Evolutionary conservation across 2,113 vertebrate genomes (phyloP).

Genomic region (Dryoscopus gambensis): DNA sequence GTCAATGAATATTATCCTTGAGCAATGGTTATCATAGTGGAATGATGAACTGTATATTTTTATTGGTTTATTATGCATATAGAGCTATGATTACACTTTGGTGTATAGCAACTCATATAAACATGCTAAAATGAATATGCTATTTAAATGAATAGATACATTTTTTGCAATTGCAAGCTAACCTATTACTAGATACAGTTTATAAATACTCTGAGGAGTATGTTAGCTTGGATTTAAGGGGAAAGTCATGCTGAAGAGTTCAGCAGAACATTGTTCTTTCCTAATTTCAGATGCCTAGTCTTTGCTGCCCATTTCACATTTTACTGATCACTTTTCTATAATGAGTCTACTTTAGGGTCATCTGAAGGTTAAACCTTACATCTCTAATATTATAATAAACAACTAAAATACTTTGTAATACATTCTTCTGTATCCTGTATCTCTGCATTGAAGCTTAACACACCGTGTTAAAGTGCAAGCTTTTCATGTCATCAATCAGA

Average conservation of each 20-base stretch:
- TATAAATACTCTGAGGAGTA: neutral
- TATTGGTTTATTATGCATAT: conserved; percentile 35
- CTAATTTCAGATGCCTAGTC: neutral
- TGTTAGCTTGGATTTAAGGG: neutral
- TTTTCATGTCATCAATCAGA: neutral
- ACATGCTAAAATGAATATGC: neutral
- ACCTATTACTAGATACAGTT: neutral
- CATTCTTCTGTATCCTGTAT: neutral
- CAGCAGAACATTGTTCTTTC: neutral
- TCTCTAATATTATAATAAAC: neutral
- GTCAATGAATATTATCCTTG: neutral
- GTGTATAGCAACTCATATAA: neutral
- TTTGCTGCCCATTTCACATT: neutral
- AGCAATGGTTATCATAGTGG: neutral
- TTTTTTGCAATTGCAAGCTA: neutral
- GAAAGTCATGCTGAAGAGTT: neutral
- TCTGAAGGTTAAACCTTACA: neutral
- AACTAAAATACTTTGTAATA: neutral
- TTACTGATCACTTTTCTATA: neutral
- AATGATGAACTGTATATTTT: conserved; percentile 1
- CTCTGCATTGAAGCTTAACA: neutral
- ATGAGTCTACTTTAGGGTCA: neutral
- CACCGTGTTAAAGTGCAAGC: neutral
- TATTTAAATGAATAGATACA: conserved; percentile 19
- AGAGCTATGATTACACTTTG: neutral